These are phyloP conservation scores for Chascanopsetta lugubris DNA, from an alignment of 2,113 vertebrate species.

Conservation along the genomic window DNA sequence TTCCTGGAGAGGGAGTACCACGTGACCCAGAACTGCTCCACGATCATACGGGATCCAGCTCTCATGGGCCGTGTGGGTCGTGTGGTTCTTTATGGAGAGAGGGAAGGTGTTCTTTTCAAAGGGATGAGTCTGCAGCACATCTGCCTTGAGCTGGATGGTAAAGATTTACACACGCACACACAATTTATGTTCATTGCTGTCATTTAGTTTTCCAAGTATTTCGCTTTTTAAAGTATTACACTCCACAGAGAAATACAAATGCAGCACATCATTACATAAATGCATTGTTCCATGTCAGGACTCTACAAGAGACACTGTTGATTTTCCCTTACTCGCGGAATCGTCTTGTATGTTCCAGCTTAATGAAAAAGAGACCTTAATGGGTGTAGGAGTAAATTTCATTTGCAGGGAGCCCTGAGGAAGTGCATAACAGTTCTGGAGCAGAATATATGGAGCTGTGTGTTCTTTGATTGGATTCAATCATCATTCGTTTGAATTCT, in stretches of 20 bases:
- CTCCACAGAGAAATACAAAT: too few species aligned
- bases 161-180: not conserved
- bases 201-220: too few species aligned
- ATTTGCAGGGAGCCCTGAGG: not conserved
- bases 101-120: slow-evolving; percentile 80
- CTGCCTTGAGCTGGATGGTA: slow-evolving; percentile 84
- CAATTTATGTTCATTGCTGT: too few species aligned
- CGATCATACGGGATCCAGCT: slow-evolving; percentile 75
- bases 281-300: too few species aligned
- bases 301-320: too few species aligned
- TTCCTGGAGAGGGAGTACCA: slow-evolving; percentile 82
- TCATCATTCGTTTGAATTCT: not conserved
- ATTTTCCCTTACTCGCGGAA: too few species aligned
- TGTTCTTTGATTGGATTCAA: not conserved
- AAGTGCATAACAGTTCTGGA: not conserved
- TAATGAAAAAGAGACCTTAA: too few species aligned
- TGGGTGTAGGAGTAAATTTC: too few species aligned
- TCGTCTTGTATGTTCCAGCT: too few species aligned
- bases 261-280: too few species aligned
- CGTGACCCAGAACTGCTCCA: slow-evolving; percentile 80
- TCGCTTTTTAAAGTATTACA: too few species aligned
- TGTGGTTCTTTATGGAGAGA: slow-evolving; percentile 82
- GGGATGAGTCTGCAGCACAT: slow-evolving; percentile 85
- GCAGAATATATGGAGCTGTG: not conserved
- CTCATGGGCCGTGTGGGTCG: slow-evolving; percentile 82